Conservation (phyloP, 2,797 vertebrate species). For the Pantherophis vulpinus region DNA sequence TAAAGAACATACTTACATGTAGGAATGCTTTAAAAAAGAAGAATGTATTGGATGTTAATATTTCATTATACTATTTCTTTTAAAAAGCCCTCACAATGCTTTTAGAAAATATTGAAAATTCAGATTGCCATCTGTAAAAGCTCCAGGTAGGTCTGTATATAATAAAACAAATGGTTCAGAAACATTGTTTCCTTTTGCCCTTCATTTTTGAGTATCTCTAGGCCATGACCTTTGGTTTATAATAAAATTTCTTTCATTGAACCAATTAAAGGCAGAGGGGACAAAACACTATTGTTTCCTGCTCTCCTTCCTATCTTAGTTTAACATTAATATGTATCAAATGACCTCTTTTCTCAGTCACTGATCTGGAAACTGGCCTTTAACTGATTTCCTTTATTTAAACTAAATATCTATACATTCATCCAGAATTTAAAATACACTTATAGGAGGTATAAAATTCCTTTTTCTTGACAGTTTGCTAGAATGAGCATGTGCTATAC, state of each 20-base stretch:
- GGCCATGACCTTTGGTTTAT: slow-evolving; percentile 17
- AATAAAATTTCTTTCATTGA: slow-evolving; percentile 24
- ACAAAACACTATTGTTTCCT: slow-evolving; percentile 32
- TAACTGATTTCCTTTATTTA: slow-evolving; percentile 58
- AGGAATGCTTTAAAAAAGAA: background rate
- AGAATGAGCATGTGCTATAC: background rate
- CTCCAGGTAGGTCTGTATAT: background rate
- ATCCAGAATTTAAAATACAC: slow-evolving; percentile 18
- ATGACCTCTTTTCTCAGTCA: slow-evolving; percentile 61
- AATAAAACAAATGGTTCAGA: slow-evolving; percentile 7
- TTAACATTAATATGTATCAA: slow-evolving; percentile 53
- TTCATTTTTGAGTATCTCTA: slow-evolving; percentile 1
- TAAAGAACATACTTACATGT: background rate
- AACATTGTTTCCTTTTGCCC: background rate
- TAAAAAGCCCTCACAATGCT: background rate
- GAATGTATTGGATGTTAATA: background rate
- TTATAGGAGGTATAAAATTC: slow-evolving; percentile 27
- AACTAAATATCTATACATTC: slow-evolving; percentile 40
- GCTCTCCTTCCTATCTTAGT: slow-evolving; percentile 40
- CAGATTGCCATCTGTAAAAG: slow-evolving; percentile 4
- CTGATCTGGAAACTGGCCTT: slow-evolving; percentile 57
- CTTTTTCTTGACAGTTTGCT: slow-evolving; percentile 12
- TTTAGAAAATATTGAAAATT: slow-evolving; percentile 24
- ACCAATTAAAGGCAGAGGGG: slow-evolving; percentile 31
- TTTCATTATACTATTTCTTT: slow-evolving; percentile 7